These are phyloP conservation scores for Myrmophylax atrothorax DNA, from an alignment of 2,113 vertebrate genomes.

Conservation along the genomic window DNA sequence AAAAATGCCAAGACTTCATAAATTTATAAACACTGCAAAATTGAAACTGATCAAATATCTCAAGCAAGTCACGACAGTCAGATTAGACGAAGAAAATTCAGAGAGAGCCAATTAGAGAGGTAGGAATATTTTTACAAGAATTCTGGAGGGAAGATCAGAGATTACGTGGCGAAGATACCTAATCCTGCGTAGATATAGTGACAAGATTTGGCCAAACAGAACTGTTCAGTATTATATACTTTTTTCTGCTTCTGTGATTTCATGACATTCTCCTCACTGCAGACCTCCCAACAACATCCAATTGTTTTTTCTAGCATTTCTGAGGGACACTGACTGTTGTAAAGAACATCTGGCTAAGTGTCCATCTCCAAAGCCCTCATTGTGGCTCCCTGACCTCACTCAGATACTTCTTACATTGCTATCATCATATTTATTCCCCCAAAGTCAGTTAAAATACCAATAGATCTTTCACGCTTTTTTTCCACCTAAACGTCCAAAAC, in stretches of 20 bases:
- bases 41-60: background rate
- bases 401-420: background rate
- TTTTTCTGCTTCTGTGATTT: background rate
- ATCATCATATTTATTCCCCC: background rate
- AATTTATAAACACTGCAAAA: background rate
- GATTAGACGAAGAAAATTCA: background rate
- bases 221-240: background rate
- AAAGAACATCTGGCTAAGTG: constrained; percentile 28
- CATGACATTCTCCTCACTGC: background rate
- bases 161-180: background rate
- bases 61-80: background rate
- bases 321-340: background rate
- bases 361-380: constrained; percentile 6
- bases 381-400: constrained; percentile 27
- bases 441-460: background rate
- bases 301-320: constrained; percentile 39
- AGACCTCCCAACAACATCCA: constrained; percentile 22
- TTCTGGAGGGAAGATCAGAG: background rate
- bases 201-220: background rate
- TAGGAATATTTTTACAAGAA: background rate
- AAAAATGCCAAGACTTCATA: background rate
- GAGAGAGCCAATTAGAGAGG: background rate
- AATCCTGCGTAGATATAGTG: background rate
- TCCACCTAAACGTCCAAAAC: background rate
- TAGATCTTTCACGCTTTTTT: background rate